These are phyloP conservation scores for Nibea albiflora DNA, from an alignment of 2,113 vertebrate species.

Conservation along the genomic window DNA sequence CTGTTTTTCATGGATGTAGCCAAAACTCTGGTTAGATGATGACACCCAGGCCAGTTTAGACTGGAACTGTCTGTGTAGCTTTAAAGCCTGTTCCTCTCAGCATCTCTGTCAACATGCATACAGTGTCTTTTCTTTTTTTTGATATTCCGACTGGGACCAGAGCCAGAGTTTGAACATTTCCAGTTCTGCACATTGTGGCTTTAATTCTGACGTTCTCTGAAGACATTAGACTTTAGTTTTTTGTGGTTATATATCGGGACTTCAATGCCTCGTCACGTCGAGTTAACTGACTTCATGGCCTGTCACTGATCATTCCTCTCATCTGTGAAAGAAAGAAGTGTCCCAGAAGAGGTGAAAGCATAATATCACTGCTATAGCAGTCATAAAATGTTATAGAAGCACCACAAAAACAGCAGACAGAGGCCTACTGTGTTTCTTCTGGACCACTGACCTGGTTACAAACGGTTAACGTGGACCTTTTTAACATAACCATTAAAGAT, in stretches of 20 bases:
- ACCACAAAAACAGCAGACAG: not conserved
- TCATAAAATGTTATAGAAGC: too few relatives aligned
- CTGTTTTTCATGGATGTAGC: too few relatives aligned
- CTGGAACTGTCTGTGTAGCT: too few relatives aligned
- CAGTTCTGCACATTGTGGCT: not conserved
- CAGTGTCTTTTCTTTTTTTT: not conserved
- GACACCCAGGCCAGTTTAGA: too few relatives aligned
- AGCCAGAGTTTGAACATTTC: not conserved
- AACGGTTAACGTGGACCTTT: not conserved
- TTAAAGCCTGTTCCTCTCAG: too few relatives aligned
- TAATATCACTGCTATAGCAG: too few relatives aligned
- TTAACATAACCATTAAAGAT: not conserved
- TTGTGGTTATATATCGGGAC: not conserved
- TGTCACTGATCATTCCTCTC: not conserved
- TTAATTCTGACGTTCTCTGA: not conserved
- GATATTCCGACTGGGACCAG: not conserved
- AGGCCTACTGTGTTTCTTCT: not conserved
- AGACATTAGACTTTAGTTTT: not conserved
- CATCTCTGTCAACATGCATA: too few relatives aligned
- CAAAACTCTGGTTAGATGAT: too few relatives aligned
- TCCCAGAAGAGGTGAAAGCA: not conserved
- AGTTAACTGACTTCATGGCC: not conserved
- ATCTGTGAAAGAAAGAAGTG: not conserved
- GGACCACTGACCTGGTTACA: conserved; percentile 31
- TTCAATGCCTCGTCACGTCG: not conserved